A percentile compares a stretch with the other conserved stretches of the same genome.
Evolutionary conservation across 2,888 invertebrate species (phyloP).

Genomic region (Thymelicus acteon): DNA sequence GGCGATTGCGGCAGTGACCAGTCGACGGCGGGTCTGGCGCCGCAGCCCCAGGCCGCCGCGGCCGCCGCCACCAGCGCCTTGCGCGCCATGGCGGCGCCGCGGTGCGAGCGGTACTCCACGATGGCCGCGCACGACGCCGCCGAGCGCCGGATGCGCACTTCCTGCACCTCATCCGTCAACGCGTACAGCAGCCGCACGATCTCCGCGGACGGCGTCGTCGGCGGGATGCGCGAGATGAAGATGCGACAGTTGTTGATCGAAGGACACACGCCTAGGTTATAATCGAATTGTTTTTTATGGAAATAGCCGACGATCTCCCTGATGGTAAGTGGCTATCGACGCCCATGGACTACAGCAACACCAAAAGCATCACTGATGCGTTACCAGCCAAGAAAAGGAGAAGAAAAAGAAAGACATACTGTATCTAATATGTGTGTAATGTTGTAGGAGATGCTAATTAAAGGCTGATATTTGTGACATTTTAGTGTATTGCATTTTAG

Average conservation of each 20-base stretch:
- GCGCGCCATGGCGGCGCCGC: constrained; percentile 84
- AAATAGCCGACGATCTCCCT: neutral
- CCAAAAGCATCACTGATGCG: too few species aligned
- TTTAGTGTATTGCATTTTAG: too few species aligned
- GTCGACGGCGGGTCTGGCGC: constrained; percentile 75
- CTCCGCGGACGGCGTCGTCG: constrained; percentile 86
- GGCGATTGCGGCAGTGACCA: constrained; percentile 81
- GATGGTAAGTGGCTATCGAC: too few species aligned
- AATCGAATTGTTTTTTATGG: neutral
- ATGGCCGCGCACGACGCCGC: constrained; percentile 86
- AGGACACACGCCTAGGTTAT: constrained; percentile 85
- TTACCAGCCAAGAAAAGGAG: too few species aligned
- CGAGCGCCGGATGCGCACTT: constrained; percentile 76
- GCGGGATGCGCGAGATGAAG: constrained; percentile 85
- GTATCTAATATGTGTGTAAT: too few species aligned
- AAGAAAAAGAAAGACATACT: too few species aligned
- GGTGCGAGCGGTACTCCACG: constrained; percentile 89
- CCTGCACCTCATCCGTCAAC: constrained; percentile 76
- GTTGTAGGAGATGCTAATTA: too few species aligned
- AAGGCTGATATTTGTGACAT: too few species aligned
- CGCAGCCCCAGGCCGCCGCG: constrained; percentile 76
- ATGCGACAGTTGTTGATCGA: constrained; percentile 92
- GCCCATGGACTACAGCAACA: too few species aligned
- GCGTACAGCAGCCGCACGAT: constrained; percentile 84
- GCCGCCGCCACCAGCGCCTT: constrained; percentile 83